These are phyloP conservation scores for Peromyscus attwateri DNA, from an alignment of 2,797 vertebrate species.

Conservation along the genomic window DNA sequence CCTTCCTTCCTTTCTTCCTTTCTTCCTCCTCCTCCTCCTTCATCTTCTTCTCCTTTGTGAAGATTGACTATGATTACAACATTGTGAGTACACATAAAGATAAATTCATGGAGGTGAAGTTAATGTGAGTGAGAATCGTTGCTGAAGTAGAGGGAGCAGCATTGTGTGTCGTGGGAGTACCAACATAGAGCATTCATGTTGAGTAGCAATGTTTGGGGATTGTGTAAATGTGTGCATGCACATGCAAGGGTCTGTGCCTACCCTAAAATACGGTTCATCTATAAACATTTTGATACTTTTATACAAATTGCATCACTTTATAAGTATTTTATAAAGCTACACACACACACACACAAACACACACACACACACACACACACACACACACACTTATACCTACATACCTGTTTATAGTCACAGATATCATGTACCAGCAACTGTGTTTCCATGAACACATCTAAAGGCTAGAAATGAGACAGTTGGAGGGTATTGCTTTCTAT, in stretches of 20 bases:
- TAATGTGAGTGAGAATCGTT: background rate
- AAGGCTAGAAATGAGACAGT: background rate
- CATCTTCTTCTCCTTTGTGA: background rate
- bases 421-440: background rate
- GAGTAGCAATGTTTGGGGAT: background rate
- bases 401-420: background rate
- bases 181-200: background rate
- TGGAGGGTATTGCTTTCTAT: background rate
- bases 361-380: background rate
- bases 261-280: background rate
- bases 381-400: background rate
- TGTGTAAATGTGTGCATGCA: background rate
- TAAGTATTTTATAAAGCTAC: background rate
- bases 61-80: background rate
- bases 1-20: too few relatives aligned
- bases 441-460: background rate
- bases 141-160: background rate
- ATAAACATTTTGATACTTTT: slow-evolving; percentile 5
- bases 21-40: too few relatives aligned
- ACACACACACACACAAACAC: background rate
- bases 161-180: background rate
- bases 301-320: background rate
- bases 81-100: background rate
- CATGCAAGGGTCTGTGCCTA: background rate
- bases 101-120: background rate